Percentiles rank a stretch among this genome's conserved stretches.
These are phyloP conservation scores for Polymixis lichenea DNA, from an alignment of 2,888 invertebrate genomes.

Conservation along the genomic window DNA sequence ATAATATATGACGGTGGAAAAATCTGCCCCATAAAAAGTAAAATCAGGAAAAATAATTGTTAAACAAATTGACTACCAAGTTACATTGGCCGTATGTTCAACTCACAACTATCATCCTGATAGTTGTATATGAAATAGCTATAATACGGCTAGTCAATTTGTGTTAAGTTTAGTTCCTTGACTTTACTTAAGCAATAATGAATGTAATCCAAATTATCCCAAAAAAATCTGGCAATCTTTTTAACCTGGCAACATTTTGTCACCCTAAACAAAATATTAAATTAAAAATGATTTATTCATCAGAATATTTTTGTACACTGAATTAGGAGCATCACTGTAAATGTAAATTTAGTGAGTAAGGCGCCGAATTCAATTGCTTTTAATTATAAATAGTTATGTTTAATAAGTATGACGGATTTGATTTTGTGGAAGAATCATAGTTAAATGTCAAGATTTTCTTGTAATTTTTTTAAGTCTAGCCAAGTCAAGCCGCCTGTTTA, in stretches of 20 bases:
- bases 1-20: background rate
- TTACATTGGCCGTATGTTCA: no score
- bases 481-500: background rate
- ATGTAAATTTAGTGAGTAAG: conserved; percentile 61
- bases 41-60: no score
- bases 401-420: conserved; percentile 34
- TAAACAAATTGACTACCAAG: no score
- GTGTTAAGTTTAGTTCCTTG: no score
- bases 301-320: conserved; percentile 70
- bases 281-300: conserved; percentile 44
- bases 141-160: no score
- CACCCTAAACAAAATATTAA: conserved; percentile 13
- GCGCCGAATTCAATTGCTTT: conserved; percentile 59
- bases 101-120: no score
- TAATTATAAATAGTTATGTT: conserved; percentile 45
- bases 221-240: conserved; percentile 52
- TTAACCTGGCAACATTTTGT: conserved; percentile 10
- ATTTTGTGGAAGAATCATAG: conserved; percentile 22
- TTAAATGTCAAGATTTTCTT: background rate
- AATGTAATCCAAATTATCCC: background rate
- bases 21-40: no score
- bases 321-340: conserved; percentile 49
- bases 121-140: no score
- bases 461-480: background rate
- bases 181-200: background rate